Evolutionary conservation across 2,113 vertebrate genomes (phyloP), one percentile per base, ranked within the genome.

Genomic region (Stigmatopora nigra): DNA sequence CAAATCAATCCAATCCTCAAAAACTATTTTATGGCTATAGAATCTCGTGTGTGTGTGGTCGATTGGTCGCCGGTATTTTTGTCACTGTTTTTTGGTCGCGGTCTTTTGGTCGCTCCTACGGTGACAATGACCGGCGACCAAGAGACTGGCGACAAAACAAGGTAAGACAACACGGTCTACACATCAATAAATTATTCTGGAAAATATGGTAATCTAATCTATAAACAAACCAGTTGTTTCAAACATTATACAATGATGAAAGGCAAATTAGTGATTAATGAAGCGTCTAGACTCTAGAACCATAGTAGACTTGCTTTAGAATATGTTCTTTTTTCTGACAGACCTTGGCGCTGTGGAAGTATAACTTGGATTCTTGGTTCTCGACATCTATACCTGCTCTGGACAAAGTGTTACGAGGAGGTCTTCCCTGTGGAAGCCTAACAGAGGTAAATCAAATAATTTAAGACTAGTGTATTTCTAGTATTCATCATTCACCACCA

Each of bases 381-480:
- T 63, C 64, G 5, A 72, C 70, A 4, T 63, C 64, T 2, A 2
- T 72, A 22, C 64, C 70, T 25, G 51, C 64, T 9, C 49, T 72
- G 31, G 70, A 72, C 22, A 57, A 57, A 38, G 51, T 67, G 31
- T 45, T 72, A 31, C 56, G 64, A 22, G 70, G 70, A 41, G 70
- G 70, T 14, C 48, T 72, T 8, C 70, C 51, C 1, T 19, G 51
- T 19, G 64, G 70, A 64, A 62, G 25, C 44, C 56, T 72, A 51
- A 67, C 70, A 2, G 70, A 72, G 70, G 63, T 64, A 44, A n/a
- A 13, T 22, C 22, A 56, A 25, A 56, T 13, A 56, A 25, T 25
- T 55, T 7, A 56, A 56, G 19, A 22, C 7, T 8, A 51, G 17
- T 15, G 15, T 16, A 17, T 49, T 49, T 49, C 17, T 4, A 17